Percentiles rank a stretch among this genome's conserved stretches.
phyloP scores from a whole-genome alignment of 2,797 vertebrate genomes.

The Halcyon chelicuti region DNA sequence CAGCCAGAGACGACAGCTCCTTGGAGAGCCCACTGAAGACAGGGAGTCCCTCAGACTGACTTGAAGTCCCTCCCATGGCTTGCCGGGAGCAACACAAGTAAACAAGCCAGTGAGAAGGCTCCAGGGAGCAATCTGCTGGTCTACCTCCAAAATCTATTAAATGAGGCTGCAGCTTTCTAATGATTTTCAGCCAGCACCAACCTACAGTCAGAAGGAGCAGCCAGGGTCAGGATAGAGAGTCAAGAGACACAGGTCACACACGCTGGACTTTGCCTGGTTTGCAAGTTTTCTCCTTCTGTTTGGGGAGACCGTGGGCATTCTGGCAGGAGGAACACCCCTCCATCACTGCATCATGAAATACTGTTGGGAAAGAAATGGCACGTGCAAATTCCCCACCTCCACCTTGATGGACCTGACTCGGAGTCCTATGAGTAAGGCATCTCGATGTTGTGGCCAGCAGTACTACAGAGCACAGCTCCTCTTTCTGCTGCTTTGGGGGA shows the following conservation, averaged over 20 bases:
- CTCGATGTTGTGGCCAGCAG: background rate
- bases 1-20: background rate
- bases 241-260: background rate
- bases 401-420: background rate
- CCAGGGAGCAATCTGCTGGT: background rate
- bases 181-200: background rate
- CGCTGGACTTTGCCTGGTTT: background rate
- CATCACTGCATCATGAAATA: fast-evolving
- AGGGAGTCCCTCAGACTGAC: background rate
- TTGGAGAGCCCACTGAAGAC: background rate
- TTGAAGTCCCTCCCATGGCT: background rate
- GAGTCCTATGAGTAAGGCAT: background rate
- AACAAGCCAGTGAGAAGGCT: background rate
- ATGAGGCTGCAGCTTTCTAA: background rate
- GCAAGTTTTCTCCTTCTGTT: background rate
- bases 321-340: background rate
- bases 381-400: background rate
- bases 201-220: background rate
- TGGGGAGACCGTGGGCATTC: background rate
- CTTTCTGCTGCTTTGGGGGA: background rate
- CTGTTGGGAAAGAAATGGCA: background rate
- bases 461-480: background rate
- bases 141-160: background rate
- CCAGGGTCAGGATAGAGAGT: fast-evolving
- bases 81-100: background rate